phyloP scores from a whole-genome alignment of 2,797 vertebrate species.

The Parauchenoglanis punctatus region DNA sequence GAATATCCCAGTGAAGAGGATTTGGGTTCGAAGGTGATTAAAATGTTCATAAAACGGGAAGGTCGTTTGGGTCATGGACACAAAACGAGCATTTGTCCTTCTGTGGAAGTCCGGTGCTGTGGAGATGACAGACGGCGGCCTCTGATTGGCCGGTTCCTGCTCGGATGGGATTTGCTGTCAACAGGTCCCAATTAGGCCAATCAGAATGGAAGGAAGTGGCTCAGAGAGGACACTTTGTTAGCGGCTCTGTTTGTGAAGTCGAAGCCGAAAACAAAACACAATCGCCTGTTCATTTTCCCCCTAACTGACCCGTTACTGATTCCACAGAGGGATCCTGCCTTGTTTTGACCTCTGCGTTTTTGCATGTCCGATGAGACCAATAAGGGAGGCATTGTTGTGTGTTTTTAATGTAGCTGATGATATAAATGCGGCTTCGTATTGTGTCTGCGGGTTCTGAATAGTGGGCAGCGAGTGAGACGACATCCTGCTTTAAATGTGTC shows the following conservation, averaged over 20 bases:
- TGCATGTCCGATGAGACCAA: slow-evolving; percentile 62
- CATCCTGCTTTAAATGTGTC: slow-evolving; percentile 80
- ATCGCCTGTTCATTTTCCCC: slow-evolving; percentile 68
- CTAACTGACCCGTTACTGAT: slow-evolving; percentile 56
- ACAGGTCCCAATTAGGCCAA: slow-evolving; percentile 84
- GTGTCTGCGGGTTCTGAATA: slow-evolving; percentile 72
- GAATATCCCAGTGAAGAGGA: slow-evolving; percentile 59
- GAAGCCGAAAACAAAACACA: slow-evolving; percentile 78
- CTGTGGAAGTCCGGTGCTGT: slow-evolving; percentile 74
- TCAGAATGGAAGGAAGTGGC: slow-evolving; percentile 83
- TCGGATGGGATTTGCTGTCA: slow-evolving; percentile 84
- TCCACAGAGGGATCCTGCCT: slow-evolving; percentile 62
- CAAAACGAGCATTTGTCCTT: slow-evolving; percentile 78
- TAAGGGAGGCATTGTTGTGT: slow-evolving; percentile 66
- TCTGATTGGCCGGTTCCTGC: slow-evolving; percentile 81
- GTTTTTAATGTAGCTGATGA: slow-evolving; percentile 75
- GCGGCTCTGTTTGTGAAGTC: slow-evolving; percentile 78
- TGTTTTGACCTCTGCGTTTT: slow-evolving; percentile 56
- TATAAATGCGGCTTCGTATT: slow-evolving; percentile 73
- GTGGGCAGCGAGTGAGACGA: slow-evolving; percentile 60
- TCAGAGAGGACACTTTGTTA: slow-evolving; percentile 84
- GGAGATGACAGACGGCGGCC: slow-evolving; percentile 79
- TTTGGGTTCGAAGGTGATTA: slow-evolving; percentile 67
- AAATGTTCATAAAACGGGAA: slow-evolving; percentile 70
- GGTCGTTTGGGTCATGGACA: slow-evolving; percentile 73